Percentiles rank a stretch among this genome's conserved stretches.
phyloP scores from a whole-genome alignment of 2,797 vertebrate species.

The Notolepis coatsorum region DNA sequence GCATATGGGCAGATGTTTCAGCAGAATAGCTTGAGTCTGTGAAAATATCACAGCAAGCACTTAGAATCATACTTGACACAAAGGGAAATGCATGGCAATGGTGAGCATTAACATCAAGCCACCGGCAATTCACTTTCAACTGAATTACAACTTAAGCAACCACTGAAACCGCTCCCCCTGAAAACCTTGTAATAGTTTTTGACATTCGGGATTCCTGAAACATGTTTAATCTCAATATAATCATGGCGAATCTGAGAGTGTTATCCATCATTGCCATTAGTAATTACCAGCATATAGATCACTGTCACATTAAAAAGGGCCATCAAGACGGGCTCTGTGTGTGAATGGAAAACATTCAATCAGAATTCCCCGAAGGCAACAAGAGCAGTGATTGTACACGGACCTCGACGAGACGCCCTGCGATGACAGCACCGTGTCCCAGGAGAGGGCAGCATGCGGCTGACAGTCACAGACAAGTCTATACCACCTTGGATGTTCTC shows the following conservation, averaged over 20 bases:
- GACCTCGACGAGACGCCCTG: constrained; percentile 47
- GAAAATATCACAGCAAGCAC: not conserved
- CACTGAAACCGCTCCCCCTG: constrained; percentile 11
- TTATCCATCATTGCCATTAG: constrained; percentile 70
- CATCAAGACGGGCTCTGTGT: constrained; percentile 47
- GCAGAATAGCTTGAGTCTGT: no score
- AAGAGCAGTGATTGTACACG: constrained; percentile 59
- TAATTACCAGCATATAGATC: constrained; percentile 75
- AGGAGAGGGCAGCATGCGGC: constrained; percentile 31
- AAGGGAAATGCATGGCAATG: not conserved
- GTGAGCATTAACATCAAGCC: not conserved
- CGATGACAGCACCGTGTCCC: constrained; percentile 37
- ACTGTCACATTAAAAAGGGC: constrained; percentile 67
- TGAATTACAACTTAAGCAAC: constrained; percentile 14
- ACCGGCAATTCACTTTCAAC: not conserved
- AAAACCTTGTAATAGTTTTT: constrained; percentile 59
- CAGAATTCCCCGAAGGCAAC: constrained; percentile 58
- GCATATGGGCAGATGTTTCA: no score
- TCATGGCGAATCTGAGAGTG: constrained; percentile 56
- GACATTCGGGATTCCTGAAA: constrained; percentile 66
- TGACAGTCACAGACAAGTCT: constrained; percentile 45
- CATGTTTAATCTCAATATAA: constrained; percentile 73
- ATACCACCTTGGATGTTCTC: constrained; percentile 16
- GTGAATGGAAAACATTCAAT: constrained; percentile 68
- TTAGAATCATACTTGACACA: not conserved